These are phyloP conservation scores for Silurus aristotelis DNA, from an alignment of 2,797 vertebrate genomes.

Conservation along the genomic window DNA sequence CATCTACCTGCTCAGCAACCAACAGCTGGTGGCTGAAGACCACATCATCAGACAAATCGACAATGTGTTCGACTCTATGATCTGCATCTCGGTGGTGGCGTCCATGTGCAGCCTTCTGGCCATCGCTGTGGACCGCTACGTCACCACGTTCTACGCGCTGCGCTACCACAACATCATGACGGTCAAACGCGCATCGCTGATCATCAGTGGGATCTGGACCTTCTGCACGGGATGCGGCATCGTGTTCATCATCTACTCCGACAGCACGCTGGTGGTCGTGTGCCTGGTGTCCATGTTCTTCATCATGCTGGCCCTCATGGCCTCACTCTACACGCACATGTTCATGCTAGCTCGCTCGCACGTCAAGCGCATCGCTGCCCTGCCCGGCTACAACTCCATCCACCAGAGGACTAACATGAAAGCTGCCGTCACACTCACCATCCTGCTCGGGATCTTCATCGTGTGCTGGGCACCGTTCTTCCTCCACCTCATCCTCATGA, in stretches of 20 bases:
- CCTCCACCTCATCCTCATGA: constrained; percentile 85
- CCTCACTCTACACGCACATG: constrained; percentile 87
- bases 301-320: constrained; percentile 86
- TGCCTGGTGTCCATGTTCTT: constrained; percentile 86
- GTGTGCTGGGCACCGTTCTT: constrained; percentile 90
- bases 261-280: constrained; percentile 82
- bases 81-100: constrained; percentile 86
- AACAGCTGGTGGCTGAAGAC: constrained; percentile 72
- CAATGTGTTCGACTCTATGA: constrained; percentile 86
- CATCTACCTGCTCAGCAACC: constrained; percentile 80
- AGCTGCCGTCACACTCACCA: constrained; percentile 84
- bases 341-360: constrained; percentile 85
- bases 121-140: constrained; percentile 86
- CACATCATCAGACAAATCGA: constrained; percentile 82
- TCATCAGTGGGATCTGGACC: constrained; percentile 82
- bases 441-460: constrained; percentile 85
- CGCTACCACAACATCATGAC: constrained; percentile 89
- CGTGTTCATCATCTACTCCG: constrained; percentile 83
- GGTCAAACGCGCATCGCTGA: constrained; percentile 72
- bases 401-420: constrained; percentile 85
- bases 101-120: constrained; percentile 87
- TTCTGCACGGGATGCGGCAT: constrained; percentile 79
- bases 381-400: constrained; percentile 73
- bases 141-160: constrained; percentile 87
- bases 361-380: constrained; percentile 82